Conservation (phyloP, 2,888 invertebrate genomes). For the Epistrophe eligans region DNA sequence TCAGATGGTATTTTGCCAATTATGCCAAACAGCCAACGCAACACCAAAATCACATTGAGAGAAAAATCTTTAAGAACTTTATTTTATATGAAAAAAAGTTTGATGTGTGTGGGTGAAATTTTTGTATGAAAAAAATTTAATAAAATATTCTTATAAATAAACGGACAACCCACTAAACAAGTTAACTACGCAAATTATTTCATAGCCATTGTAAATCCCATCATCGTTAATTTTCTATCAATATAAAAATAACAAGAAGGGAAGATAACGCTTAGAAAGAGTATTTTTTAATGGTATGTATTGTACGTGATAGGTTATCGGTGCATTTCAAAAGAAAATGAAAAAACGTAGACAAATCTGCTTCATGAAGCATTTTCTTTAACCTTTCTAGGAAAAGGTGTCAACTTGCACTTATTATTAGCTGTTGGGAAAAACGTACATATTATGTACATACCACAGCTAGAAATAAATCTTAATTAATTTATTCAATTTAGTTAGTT, state of each 20-base stretch:
- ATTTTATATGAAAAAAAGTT: neutral
- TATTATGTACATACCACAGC: no score
- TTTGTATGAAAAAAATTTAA: neutral
- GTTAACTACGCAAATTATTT: conserved; percentile 21
- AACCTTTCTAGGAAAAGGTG: conserved; percentile 20
- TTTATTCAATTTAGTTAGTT: neutral
- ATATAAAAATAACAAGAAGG: conserved; percentile 5
- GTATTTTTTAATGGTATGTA: neutral
- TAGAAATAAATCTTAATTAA: neutral
- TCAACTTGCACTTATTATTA: neutral
- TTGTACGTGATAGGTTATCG: conserved; percentile 3
- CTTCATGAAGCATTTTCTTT: conserved; percentile 12
- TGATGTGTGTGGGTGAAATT: neutral
- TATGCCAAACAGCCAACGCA: conserved; percentile 7
- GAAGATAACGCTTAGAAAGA: neutral
- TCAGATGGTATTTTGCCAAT: conserved; percentile 37
- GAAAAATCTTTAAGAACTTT: conserved; percentile 22
- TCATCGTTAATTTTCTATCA: neutral
- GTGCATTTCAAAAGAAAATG: neutral
- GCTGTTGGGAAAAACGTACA: neutral
- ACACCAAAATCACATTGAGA: neutral
- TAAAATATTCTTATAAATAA: neutral
- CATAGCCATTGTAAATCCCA: neutral
- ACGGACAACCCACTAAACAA: neutral
- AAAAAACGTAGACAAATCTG: neutral